These are phyloP conservation scores for Rana temporaria DNA, from an alignment of 2,113 vertebrate genomes.

Conservation along the genomic window DNA sequence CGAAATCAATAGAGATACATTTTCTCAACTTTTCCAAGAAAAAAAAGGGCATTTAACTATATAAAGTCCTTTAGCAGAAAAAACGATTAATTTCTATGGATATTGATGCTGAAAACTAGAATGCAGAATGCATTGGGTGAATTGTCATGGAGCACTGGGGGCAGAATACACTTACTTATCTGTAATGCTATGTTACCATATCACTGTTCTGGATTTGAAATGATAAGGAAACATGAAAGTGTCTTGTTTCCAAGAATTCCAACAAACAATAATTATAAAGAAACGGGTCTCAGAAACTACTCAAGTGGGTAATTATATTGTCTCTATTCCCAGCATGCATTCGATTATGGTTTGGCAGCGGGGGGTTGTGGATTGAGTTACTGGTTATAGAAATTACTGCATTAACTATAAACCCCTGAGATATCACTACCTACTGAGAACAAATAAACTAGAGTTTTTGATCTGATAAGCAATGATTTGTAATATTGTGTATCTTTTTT, in stretches of 20 bases:
- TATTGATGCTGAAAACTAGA: too few relatives aligned
- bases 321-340: conserved; percentile 6
- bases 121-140: too few relatives aligned
- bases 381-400: background rate
- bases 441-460: background rate
- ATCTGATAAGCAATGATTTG: too few relatives aligned
- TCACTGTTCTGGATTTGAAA: background rate
- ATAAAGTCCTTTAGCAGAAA: too few relatives aligned
- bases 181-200: background rate
- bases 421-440: background rate
- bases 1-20: too few relatives aligned
- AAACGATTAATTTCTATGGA: too few relatives aligned
- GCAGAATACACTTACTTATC: too few relatives aligned
- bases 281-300: background rate
- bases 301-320: conserved; percentile 38
- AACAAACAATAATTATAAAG: conserved; percentile 28
- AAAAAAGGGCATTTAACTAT: too few relatives aligned
- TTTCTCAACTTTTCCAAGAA: too few relatives aligned
- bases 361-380: background rate
- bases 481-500: too few relatives aligned
- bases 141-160: too few relatives aligned
- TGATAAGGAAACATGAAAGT: background rate
- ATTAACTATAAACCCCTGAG: background rate
- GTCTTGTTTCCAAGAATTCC: background rate
- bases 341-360: conserved; percentile 4